A percentile compares a stretch with the other conserved stretches of the same genome.
These are phyloP conservation scores for Panthera uncia DNA, from an alignment of 2,113 vertebrate species.

Conservation along the genomic window DNA sequence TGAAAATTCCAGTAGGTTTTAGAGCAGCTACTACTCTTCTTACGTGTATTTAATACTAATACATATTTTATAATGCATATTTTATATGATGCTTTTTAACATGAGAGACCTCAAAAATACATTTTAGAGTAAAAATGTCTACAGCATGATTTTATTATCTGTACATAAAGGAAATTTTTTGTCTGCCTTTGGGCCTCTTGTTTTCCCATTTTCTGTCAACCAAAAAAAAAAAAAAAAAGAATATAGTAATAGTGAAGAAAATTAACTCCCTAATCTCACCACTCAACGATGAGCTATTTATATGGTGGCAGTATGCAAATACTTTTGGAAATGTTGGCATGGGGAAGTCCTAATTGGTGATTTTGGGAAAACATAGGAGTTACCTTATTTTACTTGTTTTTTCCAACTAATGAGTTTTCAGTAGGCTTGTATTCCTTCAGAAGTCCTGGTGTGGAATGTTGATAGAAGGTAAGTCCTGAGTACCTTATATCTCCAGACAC, in stretches of 20 bases:
- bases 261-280: neutral
- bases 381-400: conserved; percentile 14
- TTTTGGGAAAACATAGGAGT: neutral
- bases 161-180: neutral
- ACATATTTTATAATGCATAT: neutral
- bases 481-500: neutral
- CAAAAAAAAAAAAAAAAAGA: neutral
- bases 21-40: neutral
- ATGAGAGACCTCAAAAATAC: conserved; percentile 3
- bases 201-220: conserved; percentile 15
- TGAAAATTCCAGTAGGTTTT: neutral
- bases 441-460: neutral
- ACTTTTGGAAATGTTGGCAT: neutral
- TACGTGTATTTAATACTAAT: conserved; percentile 4
- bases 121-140: neutral
- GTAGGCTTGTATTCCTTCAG: neutral
- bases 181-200: neutral
- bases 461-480: neutral
- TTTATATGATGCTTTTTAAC: conserved; percentile 30
- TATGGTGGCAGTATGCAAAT: neutral
- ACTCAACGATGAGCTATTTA: conserved; percentile 17
- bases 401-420: conserved; percentile 1
- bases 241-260: neutral
- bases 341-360: neutral
- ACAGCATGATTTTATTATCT: neutral